Base-by-base conservation (phyloP, 2,797 vertebrate genomes). In the Hypotaenidia philippensis region DNA sequence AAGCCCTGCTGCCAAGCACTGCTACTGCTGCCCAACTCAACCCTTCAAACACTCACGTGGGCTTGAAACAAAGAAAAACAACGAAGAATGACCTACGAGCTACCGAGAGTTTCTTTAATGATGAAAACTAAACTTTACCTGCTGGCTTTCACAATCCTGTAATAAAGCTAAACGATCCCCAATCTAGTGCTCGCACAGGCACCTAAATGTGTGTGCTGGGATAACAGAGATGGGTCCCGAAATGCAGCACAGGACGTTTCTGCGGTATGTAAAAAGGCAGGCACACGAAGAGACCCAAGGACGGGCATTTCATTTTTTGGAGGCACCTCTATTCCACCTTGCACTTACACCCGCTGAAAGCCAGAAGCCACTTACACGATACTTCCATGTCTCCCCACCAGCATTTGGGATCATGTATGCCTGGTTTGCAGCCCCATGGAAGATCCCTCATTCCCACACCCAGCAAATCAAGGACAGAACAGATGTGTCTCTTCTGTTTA, bases 141-240 rank as follows among this genome's bases (percentile, higher is more conserved):
- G 47, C n/a, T 2, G 0, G 38, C 38, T 49, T 27, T 26, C 68
- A 26, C 65, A 89, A 41, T 32, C 40, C 61, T 55, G 7, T 44
- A 72, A 53, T 23, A 53, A 84, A 77, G 47, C 45, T 41, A 44
- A 40, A 27, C 13, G 61, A 22, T 74, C n/a, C 31, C 60, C 57
- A 59, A 45, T 55, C 27, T 47, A 63, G 7, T 6, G 40, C 1
- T 7, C 4, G 27, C 8, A 19, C 10, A 6, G 4, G 19, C 0
- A 0, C 25, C 20, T 57, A 55, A 77, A 69, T 21, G 5, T 7
- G 36, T 19, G 5, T 44, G 13, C 22, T 55, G 38, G 25, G 55
- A 65, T 47, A 64, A 83, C 59, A 60, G 52, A 13, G 13, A 10
- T 17, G 0, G 55, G 16, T 20, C 26, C 53, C n/a, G 11, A 87